Conservation (phyloP, 1,140 invertebrate genomes). For the Chrysopa pallens region DNA sequence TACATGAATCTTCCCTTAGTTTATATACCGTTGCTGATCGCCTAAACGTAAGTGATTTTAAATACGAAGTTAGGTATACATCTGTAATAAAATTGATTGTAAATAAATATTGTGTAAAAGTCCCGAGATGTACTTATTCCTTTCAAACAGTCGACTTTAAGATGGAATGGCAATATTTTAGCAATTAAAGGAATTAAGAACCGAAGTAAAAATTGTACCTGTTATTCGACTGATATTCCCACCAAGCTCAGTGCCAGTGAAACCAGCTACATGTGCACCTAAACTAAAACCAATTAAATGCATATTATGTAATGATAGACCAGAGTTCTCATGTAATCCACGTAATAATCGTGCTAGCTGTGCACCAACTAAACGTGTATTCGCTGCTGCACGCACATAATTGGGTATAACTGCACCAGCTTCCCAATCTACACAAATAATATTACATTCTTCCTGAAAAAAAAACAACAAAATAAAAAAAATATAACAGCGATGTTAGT, state of each 20-base stretch:
- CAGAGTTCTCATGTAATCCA: conserved; percentile 32
- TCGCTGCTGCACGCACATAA: conserved; percentile 83
- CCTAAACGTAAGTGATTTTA: no score
- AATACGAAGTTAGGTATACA: no score
- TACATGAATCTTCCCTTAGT: no score
- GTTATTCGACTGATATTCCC: conserved; percentile 72
- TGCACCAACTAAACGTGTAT: conserved; percentile 79
- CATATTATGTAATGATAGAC: conserved; percentile 43
- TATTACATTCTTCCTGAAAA: conserved; percentile 66
- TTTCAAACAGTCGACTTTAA: no score
- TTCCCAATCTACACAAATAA: conserved; percentile 90
- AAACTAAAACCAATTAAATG: conserved; percentile 84
- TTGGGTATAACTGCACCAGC: conserved; percentile 79
- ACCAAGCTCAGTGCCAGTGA: conserved; percentile 69
- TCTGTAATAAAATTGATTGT: no score
- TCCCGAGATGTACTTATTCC: no score
- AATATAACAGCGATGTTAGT: no score
- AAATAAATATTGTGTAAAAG: no score
- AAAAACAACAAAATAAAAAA: conserved; percentile 3
- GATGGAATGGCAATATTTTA: no score
- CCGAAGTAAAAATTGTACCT: no score
- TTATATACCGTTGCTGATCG: no score
- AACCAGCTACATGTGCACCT: conserved; percentile 85
- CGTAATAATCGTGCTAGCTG: conserved; percentile 63
- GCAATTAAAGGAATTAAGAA: no score